These are phyloP conservation scores for Sisyra nigra DNA, from an alignment of 2,888 invertebrate genomes.

Conservation along the genomic window DNA sequence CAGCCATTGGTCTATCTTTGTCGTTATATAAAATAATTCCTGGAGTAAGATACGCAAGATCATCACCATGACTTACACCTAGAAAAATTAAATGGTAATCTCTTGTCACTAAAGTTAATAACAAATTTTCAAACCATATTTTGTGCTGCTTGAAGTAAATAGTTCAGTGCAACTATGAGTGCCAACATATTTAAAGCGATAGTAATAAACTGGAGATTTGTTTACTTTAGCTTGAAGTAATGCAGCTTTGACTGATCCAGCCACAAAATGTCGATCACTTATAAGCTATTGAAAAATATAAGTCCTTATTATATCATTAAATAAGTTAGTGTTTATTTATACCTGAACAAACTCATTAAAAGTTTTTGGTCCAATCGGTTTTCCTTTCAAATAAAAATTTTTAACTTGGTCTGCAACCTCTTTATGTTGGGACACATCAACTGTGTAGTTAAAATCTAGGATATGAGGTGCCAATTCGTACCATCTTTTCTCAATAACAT, in stretches of 20 bases:
- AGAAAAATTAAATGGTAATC: background rate
- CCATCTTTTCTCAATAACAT: conserved; percentile 38
- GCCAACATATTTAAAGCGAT: conserved; percentile 32
- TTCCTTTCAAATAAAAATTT: conserved; percentile 35
- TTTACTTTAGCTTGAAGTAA: conserved; percentile 34
- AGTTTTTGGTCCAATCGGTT: conserved; percentile 25
- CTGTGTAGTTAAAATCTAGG: conserved; percentile 43
- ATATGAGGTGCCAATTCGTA: conserved; percentile 40
- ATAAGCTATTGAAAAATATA: conserved; percentile 29
- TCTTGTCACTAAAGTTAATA: background rate
- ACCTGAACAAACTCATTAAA: conserved; percentile 14
- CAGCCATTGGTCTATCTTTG: conserved; percentile 30
- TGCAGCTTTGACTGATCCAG: conserved; percentile 36
- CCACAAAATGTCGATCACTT: conserved; percentile 41
- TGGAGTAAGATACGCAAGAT: conserved; percentile 37
- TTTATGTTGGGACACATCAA: conserved; percentile 28
- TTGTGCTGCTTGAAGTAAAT: conserved; percentile 30
- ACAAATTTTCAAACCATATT: conserved; percentile 26
- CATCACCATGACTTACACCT: conserved; percentile 18
- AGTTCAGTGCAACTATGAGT: conserved; percentile 10
- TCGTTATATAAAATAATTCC: conserved; percentile 24
- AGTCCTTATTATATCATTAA: conserved; percentile 3
- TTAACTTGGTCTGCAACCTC: conserved; percentile 35
- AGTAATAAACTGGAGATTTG: conserved; percentile 39
- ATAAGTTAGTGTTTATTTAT: background rate